These are phyloP conservation scores for Venturia canescens DNA, from an alignment of 1,140 invertebrate genomes.

Conservation along the genomic window DNA sequence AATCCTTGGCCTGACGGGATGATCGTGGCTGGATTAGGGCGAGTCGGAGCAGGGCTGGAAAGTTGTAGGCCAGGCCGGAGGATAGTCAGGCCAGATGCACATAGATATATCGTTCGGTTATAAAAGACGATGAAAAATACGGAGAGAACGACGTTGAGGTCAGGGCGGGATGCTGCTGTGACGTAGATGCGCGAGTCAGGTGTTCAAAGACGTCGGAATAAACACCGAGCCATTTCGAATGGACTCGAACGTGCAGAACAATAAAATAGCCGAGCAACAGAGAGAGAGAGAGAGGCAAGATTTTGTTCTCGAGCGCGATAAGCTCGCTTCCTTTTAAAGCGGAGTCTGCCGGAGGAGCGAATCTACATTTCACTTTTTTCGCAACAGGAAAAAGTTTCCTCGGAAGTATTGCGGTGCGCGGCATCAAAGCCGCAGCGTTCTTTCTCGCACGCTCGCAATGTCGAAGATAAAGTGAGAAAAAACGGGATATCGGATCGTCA, in stretches of 20 bases:
- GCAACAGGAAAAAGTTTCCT: too few relatives aligned
- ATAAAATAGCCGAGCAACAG: background rate
- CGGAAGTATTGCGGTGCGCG: too few relatives aligned
- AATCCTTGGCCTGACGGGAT: background rate
- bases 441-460: too few relatives aligned
- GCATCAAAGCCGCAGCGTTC: too few relatives aligned
- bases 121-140: too few relatives aligned
- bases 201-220: conserved; percentile 7
- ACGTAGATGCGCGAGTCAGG: background rate
- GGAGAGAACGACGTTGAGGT: background rate
- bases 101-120: too few relatives aligned
- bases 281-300: background rate
- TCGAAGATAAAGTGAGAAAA: too few relatives aligned
- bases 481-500: too few relatives aligned
- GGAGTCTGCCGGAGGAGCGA: too few relatives aligned
- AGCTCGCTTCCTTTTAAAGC: background rate
- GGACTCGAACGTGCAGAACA: background rate
- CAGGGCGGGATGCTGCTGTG: background rate
- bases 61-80: background rate
- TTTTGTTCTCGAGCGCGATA: background rate
- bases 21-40: background rate
- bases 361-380: too few relatives aligned
- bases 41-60: background rate
- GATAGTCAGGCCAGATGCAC: background rate
- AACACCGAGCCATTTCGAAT: background rate